Percentiles rank a stretch among this genome's conserved stretches.
Conservation (phyloP, 2,888 invertebrate genomes). For the Andrena praecox region DNA sequence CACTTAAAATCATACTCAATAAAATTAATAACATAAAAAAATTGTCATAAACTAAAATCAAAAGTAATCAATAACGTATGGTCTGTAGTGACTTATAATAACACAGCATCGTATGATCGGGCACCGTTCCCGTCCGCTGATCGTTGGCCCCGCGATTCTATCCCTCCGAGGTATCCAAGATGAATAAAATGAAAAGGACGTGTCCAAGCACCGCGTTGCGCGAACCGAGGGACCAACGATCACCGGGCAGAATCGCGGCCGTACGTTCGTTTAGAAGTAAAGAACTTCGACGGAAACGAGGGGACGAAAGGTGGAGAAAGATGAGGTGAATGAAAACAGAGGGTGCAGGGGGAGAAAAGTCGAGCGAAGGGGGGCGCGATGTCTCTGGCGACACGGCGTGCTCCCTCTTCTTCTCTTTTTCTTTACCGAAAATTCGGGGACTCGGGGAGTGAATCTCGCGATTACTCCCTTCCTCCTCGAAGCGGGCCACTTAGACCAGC, state of each 20-base stretch:
- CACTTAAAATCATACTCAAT: slow-evolving; percentile 81
- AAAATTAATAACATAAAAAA: slow-evolving; percentile 84
- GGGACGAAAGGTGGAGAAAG: slow-evolving; percentile 14
- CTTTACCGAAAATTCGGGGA: slow-evolving; percentile 9
- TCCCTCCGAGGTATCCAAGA: too few species aligned
- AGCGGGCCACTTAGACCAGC: not conserved
- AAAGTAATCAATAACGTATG: slow-evolving; percentile 83
- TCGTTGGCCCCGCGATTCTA: slow-evolving; percentile 39
- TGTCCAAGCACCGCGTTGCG: not conserved
- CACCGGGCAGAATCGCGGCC: slow-evolving; percentile 50
- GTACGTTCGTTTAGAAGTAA: slow-evolving; percentile 64
- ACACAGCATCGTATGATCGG: slow-evolving; percentile 84
- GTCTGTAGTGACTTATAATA: slow-evolving; percentile 84
- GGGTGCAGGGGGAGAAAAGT: not conserved
- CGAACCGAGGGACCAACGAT: slow-evolving; percentile 31
- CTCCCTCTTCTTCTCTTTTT: slow-evolving; percentile 32
- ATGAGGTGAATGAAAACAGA: not conserved
- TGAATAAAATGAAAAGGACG: not conserved
- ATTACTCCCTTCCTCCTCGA: not conserved
- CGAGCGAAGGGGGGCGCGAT: not conserved
- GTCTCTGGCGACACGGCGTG: not conserved
- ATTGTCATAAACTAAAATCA: slow-evolving; percentile 83
- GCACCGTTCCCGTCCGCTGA: slow-evolving; percentile 67
- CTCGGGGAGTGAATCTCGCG: not conserved
- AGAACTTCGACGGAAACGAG: slow-evolving; percentile 57